phyloP scores from a whole-genome alignment of 2,797 vertebrate species.

The Salarias fasciatus region DNA sequence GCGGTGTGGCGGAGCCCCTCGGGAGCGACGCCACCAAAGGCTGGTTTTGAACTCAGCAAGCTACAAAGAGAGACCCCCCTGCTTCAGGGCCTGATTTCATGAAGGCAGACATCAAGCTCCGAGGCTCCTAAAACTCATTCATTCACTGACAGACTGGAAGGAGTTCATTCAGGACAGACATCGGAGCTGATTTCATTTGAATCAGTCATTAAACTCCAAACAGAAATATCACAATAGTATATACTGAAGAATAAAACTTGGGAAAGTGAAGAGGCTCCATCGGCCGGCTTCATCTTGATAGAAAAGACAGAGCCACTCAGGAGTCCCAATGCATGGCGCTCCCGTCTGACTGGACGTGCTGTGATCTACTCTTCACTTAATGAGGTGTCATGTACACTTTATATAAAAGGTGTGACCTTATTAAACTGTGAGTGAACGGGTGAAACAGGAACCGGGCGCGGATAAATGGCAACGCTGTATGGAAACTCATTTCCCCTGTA shows the following conservation, averaged over 20 bases:
- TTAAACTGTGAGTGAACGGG: constrained; percentile 70
- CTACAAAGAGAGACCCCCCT: constrained; percentile 76
- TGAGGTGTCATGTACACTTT: constrained; percentile 79
- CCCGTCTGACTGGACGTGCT: constrained; percentile 42
- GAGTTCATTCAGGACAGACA: constrained; percentile 21
- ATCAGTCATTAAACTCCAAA: constrained; percentile 24
- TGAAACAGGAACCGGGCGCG: constrained; percentile 46
- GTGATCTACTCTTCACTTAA: constrained; percentile 69
- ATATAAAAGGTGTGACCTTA: constrained; percentile 80
- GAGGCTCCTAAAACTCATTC: constrained; percentile 39
- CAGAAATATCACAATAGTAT: no score
- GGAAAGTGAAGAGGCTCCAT: neutral
- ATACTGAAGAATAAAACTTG: no score
- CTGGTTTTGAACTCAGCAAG: constrained; percentile 80
- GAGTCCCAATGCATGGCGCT: constrained; percentile 24
- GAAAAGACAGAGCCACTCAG: constrained; percentile 32
- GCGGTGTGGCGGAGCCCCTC: constrained; percentile 52
- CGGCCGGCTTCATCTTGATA: neutral
- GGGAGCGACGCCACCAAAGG: constrained; percentile 71
- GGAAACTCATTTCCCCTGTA: constrained; percentile 37
- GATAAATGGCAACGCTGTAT: constrained; percentile 55
- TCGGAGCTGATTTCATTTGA: constrained; percentile 34
- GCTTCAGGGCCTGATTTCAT: constrained; percentile 55
- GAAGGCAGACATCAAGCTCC: constrained; percentile 43
- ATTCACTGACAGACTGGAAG: constrained; percentile 40